Evolutionary conservation across 2,888 invertebrate species (phyloP).

Genomic region (Eulithis prunata): DNA sequence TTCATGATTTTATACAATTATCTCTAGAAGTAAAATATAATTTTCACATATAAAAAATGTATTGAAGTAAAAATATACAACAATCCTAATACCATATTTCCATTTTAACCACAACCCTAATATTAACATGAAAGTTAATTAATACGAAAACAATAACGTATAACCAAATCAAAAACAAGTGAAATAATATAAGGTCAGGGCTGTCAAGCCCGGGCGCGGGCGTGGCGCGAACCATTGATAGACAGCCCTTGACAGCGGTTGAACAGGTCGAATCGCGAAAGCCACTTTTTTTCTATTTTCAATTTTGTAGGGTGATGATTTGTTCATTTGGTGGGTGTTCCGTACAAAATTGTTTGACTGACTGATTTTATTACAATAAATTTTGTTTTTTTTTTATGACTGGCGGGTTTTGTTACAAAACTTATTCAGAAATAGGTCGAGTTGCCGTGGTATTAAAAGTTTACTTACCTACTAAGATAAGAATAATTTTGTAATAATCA

Average conservation of each 20-base stretch:
- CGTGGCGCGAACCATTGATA: conserved; percentile 59
- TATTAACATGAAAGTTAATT: conserved; percentile 38
- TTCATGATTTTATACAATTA: no score
- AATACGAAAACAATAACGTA: conserved; percentile 44
- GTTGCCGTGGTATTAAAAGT: no score
- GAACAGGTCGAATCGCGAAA: conserved; percentile 81
- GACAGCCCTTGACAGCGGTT: conserved; percentile 78
- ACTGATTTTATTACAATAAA: no score
- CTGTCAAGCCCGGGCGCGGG: conserved; percentile 44
- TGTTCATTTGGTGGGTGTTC: conserved; percentile 51
- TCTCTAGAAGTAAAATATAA: no score
- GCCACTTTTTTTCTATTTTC: conserved; percentile 55
- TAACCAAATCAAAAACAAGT: conserved; percentile 40
- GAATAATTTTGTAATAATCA: no score
- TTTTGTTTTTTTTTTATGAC: conserved; percentile 4
- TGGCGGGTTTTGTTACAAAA: no score
- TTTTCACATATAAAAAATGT: no score
- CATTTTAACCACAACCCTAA: conserved; percentile 9
- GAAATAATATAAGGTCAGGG: conserved; percentile 41
- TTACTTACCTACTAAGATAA: no score
- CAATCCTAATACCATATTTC: neutral
- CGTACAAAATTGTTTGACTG: conserved; percentile 34
- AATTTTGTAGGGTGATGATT: conserved; percentile 44
- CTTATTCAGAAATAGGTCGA: no score
- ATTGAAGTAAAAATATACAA: neutral